Evolutionary conservation across 1,140 invertebrate species (phyloP).

Genomic region (Rhagoletis zephyria): DNA sequence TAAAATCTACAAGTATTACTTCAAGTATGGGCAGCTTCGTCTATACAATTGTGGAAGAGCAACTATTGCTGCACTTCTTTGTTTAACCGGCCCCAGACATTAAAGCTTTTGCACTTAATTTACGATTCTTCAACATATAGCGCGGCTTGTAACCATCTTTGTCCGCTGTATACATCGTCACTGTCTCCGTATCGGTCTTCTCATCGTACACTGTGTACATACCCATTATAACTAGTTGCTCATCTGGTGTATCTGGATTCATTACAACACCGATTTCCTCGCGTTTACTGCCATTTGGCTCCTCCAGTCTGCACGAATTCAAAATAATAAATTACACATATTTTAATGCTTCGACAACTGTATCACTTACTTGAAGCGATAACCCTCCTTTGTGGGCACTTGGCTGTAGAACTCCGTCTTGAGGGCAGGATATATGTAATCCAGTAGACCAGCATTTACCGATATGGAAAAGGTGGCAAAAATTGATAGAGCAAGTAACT

Average conservation of each 20-base stretch:
- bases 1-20: too few species aligned
- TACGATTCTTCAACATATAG: slow-evolving; percentile 67
- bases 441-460: slow-evolving; percentile 62
- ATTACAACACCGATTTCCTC: slow-evolving; percentile 69
- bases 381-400: slow-evolving; percentile 63
- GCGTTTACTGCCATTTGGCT: slow-evolving; percentile 67
- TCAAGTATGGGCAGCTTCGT: too few species aligned
- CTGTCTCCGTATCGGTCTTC: slow-evolving; percentile 66
- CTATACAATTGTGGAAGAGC: too few species aligned
- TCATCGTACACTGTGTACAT: slow-evolving; percentile 63
- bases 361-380: slow-evolving; percentile 62
- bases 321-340: neutral
- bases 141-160: slow-evolving; percentile 69
- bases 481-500: neutral
- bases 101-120: slow-evolving; percentile 63
- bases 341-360: neutral
- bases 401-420: slow-evolving; percentile 59
- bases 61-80: too few species aligned
- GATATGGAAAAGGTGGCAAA: slow-evolving; percentile 60
- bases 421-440: slow-evolving; percentile 59
- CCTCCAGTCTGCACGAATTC: slow-evolving; percentile 59
- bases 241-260: slow-evolving; percentile 66
- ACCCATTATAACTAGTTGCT: slow-evolving; percentile 69
- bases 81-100: slow-evolving; percentile 67
- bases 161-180: slow-evolving; percentile 70